A percentile compares a stretch with the other conserved stretches of the same genome.
phyloP scores from a whole-genome alignment of 2,888 invertebrate genomes.

The Tinea semifulvella region DNA sequence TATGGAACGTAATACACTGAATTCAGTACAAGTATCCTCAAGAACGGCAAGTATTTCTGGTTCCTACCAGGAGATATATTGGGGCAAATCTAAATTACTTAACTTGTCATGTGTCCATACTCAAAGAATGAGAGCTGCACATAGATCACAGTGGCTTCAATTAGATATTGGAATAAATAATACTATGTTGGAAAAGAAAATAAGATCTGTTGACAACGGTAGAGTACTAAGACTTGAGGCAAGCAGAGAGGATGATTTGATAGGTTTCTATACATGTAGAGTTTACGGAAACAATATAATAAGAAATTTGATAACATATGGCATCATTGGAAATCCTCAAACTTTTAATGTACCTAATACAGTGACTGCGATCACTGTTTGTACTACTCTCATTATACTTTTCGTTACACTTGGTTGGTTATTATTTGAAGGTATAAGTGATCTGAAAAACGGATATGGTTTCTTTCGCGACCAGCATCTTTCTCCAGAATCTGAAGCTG shows the following conservation, averaged over 20 bases:
- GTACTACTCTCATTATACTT: slow-evolving; percentile 41
- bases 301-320: slow-evolving; percentile 48
- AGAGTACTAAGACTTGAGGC: slow-evolving; percentile 40
- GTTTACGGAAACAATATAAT: slow-evolving; percentile 36
- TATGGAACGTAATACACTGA: slow-evolving; percentile 37
- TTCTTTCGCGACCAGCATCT: slow-evolving; percentile 50
- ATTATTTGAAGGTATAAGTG: slow-evolving; percentile 42
- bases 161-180: slow-evolving; percentile 36
- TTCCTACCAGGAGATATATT: slow-evolving; percentile 45
- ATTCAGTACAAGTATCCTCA: slow-evolving; percentile 42
- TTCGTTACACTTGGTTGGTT: slow-evolving; percentile 42
- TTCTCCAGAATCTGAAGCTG: slow-evolving; percentile 44
- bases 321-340: slow-evolving; percentile 39
- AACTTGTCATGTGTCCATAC: slow-evolving; percentile 51
- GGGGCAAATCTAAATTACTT: slow-evolving; percentile 44
- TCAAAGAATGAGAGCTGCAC: slow-evolving; percentile 28
- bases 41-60: slow-evolving; percentile 51
- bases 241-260: slow-evolving; percentile 35
- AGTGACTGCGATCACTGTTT: slow-evolving; percentile 38
- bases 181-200: slow-evolving; percentile 26
- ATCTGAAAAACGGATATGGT: slow-evolving; percentile 46
- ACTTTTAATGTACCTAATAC: slow-evolving; percentile 38
- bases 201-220: slow-evolving; percentile 40
- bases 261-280: slow-evolving; percentile 54
- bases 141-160: slow-evolving; percentile 41